Evolutionary conservation across 2,113 vertebrate genomes (phyloP), one percentile per base, ranked within the genome.

Genomic region (Ivindomyrus marchei): DNA sequence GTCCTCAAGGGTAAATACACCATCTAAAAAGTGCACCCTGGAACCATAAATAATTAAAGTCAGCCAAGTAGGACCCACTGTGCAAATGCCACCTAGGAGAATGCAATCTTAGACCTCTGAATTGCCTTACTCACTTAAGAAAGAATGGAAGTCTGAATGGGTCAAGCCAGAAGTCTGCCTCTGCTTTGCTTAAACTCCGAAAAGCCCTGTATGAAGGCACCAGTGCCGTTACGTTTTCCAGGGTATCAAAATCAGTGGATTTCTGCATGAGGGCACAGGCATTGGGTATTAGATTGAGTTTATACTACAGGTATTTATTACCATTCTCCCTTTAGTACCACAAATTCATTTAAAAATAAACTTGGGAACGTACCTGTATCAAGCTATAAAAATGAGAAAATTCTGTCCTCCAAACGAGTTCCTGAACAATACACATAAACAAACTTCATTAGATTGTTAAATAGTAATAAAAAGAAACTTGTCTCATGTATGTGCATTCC

Each of bases 11-110:
- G 95, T 95, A 92, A 97, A 96, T 85, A 96, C 21, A 0, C 97
- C 97, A 85, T 93, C 94, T 52, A 99, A 92, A 92, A 97, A 94
- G 93, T 99, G 98, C 8, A 95, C 95, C 92, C 98, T 99, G 94
- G 83, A 88, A 90, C 42, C 27, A 93, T 58, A 10, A 87, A 90
- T 10, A 88, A 31, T 89, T 45, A 7, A 15, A 66, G 7, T 62
- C 53, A 88, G 39, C n/a, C n/a, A 53, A 87, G 49, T 10, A 58
- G 87, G 36, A 91, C 92, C 91, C 62, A 77, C 87, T 87, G 13
- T 45, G 58, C 21, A 85, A 85, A 46, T 45, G 83, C 3, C 42
- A 46, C 46, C 17, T 27, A 47, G 45, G 4, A 19, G 5, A 80
- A 39, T 36, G 27, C n/a, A 31, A 27, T 49, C 58, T 49, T 39